Evolutionary conservation across 2,113 vertebrate species (phyloP).

Genomic region (Ceyx cyanopectus): DNA sequence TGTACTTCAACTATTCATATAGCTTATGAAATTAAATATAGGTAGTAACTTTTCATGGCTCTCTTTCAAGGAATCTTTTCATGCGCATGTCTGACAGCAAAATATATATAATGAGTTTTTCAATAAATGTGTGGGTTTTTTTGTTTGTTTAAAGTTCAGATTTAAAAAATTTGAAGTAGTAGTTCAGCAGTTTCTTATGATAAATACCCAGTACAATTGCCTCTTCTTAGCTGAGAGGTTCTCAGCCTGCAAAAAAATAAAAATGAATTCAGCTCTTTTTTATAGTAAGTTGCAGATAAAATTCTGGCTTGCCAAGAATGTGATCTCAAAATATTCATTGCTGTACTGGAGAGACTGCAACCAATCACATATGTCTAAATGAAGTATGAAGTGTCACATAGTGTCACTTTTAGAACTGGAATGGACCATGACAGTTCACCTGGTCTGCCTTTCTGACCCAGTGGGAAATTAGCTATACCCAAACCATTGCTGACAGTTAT

Average conservation of each 20-base stretch:
- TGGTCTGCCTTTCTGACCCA: conserved; percentile 24
- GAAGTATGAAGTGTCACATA: conserved; percentile 22
- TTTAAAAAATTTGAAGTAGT: neutral
- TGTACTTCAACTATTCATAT: neutral
- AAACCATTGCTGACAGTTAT: conserved; percentile 29
- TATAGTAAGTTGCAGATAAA: neutral
- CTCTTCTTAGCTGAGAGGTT: neutral
- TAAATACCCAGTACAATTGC: neutral
- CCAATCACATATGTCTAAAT: neutral
- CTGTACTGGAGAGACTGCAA: neutral
- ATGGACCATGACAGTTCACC: conserved; percentile 31
- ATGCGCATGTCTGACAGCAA: neutral
- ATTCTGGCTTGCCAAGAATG: neutral
- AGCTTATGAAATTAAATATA: neutral
- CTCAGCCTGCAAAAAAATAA: neutral
- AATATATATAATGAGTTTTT: neutral
- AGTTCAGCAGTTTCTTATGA: neutral
- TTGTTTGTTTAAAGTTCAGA: neutral
- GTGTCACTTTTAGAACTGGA: conserved; percentile 3
- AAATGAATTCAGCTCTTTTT: conserved; percentile 10
- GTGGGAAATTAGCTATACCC: conserved; percentile 24
- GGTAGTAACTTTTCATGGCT: neutral
- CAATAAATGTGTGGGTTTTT: neutral
- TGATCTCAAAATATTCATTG: neutral
- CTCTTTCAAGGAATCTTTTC: neutral